phyloP scores from a whole-genome alignment of 2,888 invertebrate genomes.

The Eumacrocentrus americanus region DNA sequence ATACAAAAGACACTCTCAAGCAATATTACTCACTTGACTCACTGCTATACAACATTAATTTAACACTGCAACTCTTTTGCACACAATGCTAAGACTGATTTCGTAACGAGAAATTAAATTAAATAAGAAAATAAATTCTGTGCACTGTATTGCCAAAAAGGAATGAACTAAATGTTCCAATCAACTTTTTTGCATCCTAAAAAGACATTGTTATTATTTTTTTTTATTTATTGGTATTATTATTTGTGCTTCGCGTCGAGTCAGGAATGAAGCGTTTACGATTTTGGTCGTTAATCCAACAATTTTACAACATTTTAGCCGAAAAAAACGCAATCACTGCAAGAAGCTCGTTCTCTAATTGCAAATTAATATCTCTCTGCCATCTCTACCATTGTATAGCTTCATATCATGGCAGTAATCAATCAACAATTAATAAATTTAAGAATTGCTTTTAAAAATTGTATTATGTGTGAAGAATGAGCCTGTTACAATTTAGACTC shows the following conservation, averaged over 20 bases:
- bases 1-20: too few relatives aligned
- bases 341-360: neutral
- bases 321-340: neutral
- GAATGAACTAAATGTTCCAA: neutral
- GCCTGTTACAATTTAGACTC: neutral
- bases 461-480: neutral
- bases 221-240: neutral
- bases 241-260: conserved; percentile 10
- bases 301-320: neutral
- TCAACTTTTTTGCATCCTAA: neutral
- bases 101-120: conserved; percentile 9
- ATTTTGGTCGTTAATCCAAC: conserved; percentile 14
- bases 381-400: neutral
- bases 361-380: conserved; percentile 16
- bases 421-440: too few relatives aligned
- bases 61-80: conserved; percentile 18
- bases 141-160: too few relatives aligned
- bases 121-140: neutral
- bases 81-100: conserved; percentile 22
- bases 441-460: neutral
- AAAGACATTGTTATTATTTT: too few relatives aligned
- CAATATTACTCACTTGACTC: conserved; percentile 15
- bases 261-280: conserved; percentile 3
- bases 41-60: conserved; percentile 15
- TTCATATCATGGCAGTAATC: conserved; percentile 9